Base-by-base conservation (phyloP, 2,113 vertebrate genomes). In the Cygnus atratus region DNA sequence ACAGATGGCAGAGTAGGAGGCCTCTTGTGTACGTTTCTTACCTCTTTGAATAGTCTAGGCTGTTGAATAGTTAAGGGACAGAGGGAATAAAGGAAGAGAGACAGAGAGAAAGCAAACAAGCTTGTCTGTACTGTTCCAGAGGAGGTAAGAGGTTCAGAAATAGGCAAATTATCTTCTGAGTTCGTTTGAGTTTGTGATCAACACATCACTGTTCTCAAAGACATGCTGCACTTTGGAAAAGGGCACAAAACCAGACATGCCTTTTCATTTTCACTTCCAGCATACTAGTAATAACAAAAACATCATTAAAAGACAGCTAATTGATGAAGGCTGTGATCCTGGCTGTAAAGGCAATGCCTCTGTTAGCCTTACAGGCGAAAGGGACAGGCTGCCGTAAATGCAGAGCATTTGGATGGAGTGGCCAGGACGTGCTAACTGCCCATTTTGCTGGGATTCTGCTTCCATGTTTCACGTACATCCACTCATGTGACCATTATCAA, bases 401-500 rank as follows among this genome's bases (percentile, higher is more conserved):
- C 16, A 55, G 62, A 63, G 22, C 5, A 20, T 52, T 71, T 81
- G 84, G 63, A 59, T 24, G 48, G n/a, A 28, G 11, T 24, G 52
- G 22, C 66, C 0, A 1, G 61, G 58, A 70, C 0, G 0, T 81
- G 75, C 37, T 61, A 41, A 19, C 52, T 84, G 48, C n/a, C 57
- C 13, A 4, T 37, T 88, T 81, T 79, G 41, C 70, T 72, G 52
- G 61, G 52, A 9, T 25, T 66, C 2, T 5, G n/a, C 88, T 74
- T 54, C 58, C 54, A 73, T 1, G 0, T 75, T 79, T 94, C 76
- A 33, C 1, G 0, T 22, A 21, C 28, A 33, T 22, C 10, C 59
- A 16, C 29, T 88, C 72, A 44, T 3, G 26, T 81, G 87, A 87
- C 63, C 81, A 19, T 50, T 79, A 24, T 21, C 39, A 87, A 29